phyloP scores from a whole-genome alignment of 1,140 invertebrate genomes.

The Drosophila punjabiensis region DNA sequence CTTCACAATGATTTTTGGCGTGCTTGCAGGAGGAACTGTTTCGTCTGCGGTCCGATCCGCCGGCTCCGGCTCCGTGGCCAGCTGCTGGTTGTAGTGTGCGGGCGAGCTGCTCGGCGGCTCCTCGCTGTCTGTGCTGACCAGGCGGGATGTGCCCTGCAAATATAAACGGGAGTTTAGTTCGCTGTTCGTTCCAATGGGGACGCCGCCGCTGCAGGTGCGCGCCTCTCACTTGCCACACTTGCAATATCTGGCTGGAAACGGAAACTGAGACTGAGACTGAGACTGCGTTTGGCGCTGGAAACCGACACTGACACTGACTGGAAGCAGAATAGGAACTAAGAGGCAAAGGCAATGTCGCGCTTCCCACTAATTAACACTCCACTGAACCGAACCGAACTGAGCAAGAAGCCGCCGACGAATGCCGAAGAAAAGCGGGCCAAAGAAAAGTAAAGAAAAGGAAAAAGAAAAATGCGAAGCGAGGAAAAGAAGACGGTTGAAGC shows the following conservation, averaged over 20 bases:
- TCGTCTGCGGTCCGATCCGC: conserved; percentile 8
- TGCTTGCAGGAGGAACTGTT: conserved; percentile 65
- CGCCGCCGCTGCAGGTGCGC: not conserved
- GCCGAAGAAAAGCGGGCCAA: conserved; percentile 39
- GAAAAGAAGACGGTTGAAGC: conserved; percentile 7
- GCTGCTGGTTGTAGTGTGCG: conserved; percentile 43
- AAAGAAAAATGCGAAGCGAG: conserved; percentile 34
- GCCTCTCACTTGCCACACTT: not conserved
- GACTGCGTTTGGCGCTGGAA: not conserved
- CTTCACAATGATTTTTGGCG: conserved; percentile 81
- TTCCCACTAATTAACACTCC: conserved; percentile 33
- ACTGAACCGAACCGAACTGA: conserved; percentile 31
- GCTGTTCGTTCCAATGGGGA: conserved; percentile 1
- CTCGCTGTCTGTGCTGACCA: conserved; percentile 88
- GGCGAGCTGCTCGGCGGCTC: conserved; percentile 83
- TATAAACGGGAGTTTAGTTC: not conserved
- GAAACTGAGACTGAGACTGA: not conserved
- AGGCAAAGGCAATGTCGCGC: not conserved
- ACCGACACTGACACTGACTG: not conserved
- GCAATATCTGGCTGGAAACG: not conserved
- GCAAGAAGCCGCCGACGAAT: conserved; percentile 49
- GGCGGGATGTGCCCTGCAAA: conserved; percentile 87
- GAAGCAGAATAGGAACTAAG: not conserved
- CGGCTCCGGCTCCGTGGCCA: conserved; percentile 23
- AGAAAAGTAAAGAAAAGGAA: conserved; percentile 25